phyloP scores from a whole-genome alignment of 1,140 invertebrate genomes.

The Heterodera schachtii region DNA sequence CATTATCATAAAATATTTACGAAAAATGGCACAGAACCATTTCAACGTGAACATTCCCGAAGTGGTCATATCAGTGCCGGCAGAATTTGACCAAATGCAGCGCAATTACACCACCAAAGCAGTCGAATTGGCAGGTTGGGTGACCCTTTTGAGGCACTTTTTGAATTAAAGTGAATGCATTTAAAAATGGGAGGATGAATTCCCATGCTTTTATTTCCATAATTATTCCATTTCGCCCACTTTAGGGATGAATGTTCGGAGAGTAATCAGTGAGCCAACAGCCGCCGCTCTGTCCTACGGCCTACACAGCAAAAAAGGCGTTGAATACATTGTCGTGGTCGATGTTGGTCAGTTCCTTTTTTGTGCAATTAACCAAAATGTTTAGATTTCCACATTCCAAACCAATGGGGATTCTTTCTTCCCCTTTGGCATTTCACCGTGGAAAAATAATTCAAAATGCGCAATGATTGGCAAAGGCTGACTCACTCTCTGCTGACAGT shows the following conservation, averaged over 20 bases:
- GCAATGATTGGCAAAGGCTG: neutral
- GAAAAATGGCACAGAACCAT: conserved; percentile 46
- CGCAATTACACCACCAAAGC: conserved; percentile 57
- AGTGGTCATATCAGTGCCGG: conserved; percentile 64
- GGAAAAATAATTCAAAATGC: conserved; percentile 11
- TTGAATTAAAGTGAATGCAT: neutral
- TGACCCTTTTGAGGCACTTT: neutral
- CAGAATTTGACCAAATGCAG: conserved; percentile 61
- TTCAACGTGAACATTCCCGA: conserved; percentile 43
- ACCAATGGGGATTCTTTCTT: neutral
- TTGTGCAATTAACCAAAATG: neutral
- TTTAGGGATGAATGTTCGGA: conserved; percentile 67
- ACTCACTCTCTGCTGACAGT: neutral
- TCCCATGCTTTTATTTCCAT: too few relatives aligned
- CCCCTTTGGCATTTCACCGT: conserved; percentile 27
- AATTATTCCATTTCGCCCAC: neutral
- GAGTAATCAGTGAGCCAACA: conserved; percentile 70
- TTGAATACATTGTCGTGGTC: conserved; percentile 68
- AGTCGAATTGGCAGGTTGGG: conserved; percentile 58
- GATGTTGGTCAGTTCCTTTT: conserved; percentile 66
- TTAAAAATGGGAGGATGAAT: neutral
- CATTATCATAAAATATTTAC: conserved; percentile 61
- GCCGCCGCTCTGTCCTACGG: conserved; percentile 67
- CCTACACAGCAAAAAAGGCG: conserved; percentile 65
- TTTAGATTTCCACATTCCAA: conserved; percentile 22